Base-by-base conservation (phyloP, 2,888 invertebrate species). In the Limenitis camilla region DNA sequence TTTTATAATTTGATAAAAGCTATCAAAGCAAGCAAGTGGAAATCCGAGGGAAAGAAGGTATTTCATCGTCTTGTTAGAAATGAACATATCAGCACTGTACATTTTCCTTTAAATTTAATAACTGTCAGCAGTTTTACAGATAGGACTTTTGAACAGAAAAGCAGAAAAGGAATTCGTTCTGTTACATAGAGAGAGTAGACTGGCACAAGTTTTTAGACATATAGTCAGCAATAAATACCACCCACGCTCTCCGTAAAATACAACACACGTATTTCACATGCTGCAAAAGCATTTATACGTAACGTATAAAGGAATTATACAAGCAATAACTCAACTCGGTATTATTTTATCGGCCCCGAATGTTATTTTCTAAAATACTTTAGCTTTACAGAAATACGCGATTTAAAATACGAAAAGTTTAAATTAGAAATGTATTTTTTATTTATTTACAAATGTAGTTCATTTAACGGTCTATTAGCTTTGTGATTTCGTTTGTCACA, bases 141-240 rank as follows among this genome's bases (percentile, higher is more conserved):
- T 29, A 11, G n/a, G 10, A 35, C 40, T 45, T 51, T 45, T 44
- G 45, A 51, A 51, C 40, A 44, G 33, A 51, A 51, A 44, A 33
- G 44, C 39, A 30, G 28, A 51, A 40, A 43, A 51, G 44, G 44
- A 45, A 45, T 51, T 51, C 39, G 40, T 40, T 51, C 40, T 40
- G 51, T 40, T 51, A 35, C 29, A 40, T 45, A 40, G 32, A 38
- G 10, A 31, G 49, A 32, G 40, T 50, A n/a, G 45, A 32, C 44
- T 50, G 10, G 45, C 43, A 35, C 10, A 51, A 51, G 43, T 51
- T 51, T 45, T 44, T 40, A 51, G 39, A 51, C 51, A 45, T 32
- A 45, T 40, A 51, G 35, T 45, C 45, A 40, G 51, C 51, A 51
- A 45, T 51, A 51, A 51, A 51, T 51, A 51, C 39, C 30, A 40